Conservation (phyloP, 2,113 vertebrate species). For the Sinocyclocheilus anophthalmus region DNA sequence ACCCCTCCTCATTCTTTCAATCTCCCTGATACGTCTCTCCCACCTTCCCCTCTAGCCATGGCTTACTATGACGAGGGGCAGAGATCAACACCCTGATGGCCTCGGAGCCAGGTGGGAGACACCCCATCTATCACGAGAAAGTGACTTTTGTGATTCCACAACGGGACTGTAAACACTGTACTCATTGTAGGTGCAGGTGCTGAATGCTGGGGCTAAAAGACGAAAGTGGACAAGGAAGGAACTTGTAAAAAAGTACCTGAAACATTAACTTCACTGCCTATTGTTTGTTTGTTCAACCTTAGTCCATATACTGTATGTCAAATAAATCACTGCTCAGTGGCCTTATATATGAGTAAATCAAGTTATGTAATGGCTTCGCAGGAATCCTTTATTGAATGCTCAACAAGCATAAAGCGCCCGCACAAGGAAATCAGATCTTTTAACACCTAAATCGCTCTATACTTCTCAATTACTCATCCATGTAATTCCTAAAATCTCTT, state of each 20-base stretch:
- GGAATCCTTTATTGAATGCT: not conserved
- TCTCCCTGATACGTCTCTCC: constrained; percentile 36
- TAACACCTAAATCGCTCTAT: not conserved
- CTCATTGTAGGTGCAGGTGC: constrained; percentile 39
- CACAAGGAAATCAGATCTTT: not conserved
- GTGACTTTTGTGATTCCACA: constrained; percentile 40
- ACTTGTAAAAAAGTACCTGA: not conserved
- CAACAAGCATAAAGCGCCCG: not conserved
- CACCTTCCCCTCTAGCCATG: constrained; percentile 55
- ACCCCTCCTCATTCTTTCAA: constrained; percentile 29
- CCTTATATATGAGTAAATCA: not conserved
- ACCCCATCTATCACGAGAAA: constrained; percentile 43
- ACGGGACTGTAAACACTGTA: constrained; percentile 38
- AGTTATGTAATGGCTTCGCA: not conserved
- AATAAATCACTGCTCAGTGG: not conserved
- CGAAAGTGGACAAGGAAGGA: not conserved
- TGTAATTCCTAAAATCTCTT: constrained; percentile 29
- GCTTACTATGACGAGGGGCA: constrained; percentile 42
- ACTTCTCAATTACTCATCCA: constrained; percentile 22
- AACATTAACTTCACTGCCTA: not conserved
- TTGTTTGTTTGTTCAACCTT: constrained; percentile 9
- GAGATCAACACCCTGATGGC: constrained; percentile 38
- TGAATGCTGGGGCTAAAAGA: constrained; percentile 33
- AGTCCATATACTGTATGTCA: not conserved
- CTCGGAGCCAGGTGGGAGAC: constrained; percentile 52